These are phyloP conservation scores for Vulpes lagopus DNA, from an alignment of 2,113 vertebrate species.

Conservation along the genomic window DNA sequence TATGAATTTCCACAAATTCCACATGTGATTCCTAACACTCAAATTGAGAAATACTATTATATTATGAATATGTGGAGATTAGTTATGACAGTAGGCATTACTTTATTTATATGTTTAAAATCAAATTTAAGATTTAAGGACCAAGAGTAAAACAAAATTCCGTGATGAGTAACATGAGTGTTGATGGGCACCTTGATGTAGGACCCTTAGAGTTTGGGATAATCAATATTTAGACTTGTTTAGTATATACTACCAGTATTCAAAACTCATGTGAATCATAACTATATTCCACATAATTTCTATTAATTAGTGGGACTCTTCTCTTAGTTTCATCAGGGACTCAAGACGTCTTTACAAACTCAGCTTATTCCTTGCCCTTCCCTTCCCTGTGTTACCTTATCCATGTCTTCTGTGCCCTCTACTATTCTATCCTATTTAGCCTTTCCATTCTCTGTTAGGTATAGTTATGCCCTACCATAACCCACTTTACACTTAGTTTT, in stretches of 20 bases:
- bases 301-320: not conserved
- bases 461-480: not conserved
- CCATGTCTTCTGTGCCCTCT: not conserved
- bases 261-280: not conserved
- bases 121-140: not conserved
- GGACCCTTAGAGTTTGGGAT: not conserved
- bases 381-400: not conserved
- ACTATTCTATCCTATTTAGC: not conserved
- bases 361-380: not conserved
- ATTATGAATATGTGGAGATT: not conserved
- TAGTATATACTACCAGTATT: not conserved
- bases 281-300: not conserved
- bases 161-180: not conserved
- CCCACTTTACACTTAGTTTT: not conserved
- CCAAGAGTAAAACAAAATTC: not conserved
- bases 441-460: not conserved
- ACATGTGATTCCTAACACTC: not conserved
- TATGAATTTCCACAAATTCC: not conserved
- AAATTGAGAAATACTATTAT: not conserved
- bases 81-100: not conserved
- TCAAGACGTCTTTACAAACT: not conserved
- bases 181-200: not conserved
- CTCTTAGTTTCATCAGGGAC: not conserved
- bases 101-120: not conserved
- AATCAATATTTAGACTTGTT: not conserved